These are phyloP conservation scores for Ictalurus punctatus DNA, from an alignment of 2,113 vertebrate species.

Conservation along the genomic window DNA sequence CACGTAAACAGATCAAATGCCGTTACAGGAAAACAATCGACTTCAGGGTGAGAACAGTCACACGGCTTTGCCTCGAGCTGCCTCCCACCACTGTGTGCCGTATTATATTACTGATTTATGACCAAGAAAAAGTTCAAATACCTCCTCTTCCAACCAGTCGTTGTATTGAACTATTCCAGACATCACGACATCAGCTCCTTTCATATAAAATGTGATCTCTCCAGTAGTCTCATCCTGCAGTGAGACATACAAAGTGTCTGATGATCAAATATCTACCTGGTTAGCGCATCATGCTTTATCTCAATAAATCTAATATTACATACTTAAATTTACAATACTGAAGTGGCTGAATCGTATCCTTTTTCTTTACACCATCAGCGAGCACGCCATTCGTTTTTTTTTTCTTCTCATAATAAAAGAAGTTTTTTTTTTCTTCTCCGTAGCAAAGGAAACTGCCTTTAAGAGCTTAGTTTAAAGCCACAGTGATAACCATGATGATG, in stretches of 20 bases:
- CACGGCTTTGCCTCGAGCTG: not conserved
- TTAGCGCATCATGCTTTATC: not conserved
- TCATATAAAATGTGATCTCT: constrained; percentile 98
- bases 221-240: constrained; percentile 89
- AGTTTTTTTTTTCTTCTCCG: not conserved
- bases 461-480: not conserved
- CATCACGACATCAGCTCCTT: constrained; percentile 95
- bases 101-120: not conserved
- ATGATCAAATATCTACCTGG: not conserved
- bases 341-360: not conserved
- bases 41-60: not conserved
- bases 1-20: not conserved
- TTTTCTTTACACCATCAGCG: not conserved
- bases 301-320: not conserved
- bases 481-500: not conserved
- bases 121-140: constrained; percentile 51
- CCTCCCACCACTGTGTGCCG: too few species aligned
- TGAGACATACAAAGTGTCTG: constrained; percentile 23
- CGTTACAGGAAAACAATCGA: not conserved
- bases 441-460: not conserved
- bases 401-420: not conserved
- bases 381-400: not conserved
- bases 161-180: constrained; percentile 96
- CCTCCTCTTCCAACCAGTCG: constrained; percentile 98
- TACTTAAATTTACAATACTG: not conserved